These are phyloP conservation scores for Asarcornis scutulata DNA, from an alignment of 2,113 vertebrate species.

Conservation along the genomic window DNA sequence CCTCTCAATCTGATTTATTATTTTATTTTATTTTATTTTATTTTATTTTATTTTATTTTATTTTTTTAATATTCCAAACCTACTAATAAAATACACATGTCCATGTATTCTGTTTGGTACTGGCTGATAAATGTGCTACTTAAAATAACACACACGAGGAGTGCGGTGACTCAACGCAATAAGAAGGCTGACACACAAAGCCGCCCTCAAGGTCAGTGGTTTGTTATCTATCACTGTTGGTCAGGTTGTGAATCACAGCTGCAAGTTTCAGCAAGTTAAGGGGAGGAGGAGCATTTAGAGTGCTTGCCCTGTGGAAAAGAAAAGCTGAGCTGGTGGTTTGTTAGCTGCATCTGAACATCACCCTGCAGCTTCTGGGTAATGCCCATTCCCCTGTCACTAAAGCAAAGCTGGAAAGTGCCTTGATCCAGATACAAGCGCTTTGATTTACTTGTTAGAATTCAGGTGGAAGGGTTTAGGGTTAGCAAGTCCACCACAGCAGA, in stretches of 20 bases:
- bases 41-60: constrained; percentile 53
- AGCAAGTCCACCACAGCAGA: constrained; percentile 42
- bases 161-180: background rate
- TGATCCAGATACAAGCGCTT: constrained; percentile 25
- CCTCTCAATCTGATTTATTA: constrained; percentile 72
- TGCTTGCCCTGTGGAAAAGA: constrained; percentile 20
- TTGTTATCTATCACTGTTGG: constrained; percentile 65
- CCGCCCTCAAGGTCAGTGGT: constrained; percentile 37
- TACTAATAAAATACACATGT: constrained; percentile 42
- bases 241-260: constrained; percentile 73
- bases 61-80: background rate
- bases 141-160: background rate
- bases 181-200: constrained; percentile 54
- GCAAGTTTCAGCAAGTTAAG: constrained; percentile 56
- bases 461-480: constrained; percentile 60
- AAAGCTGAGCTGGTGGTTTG: constrained; percentile 36
- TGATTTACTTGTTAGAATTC: constrained; percentile 68
- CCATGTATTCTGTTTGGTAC: constrained; percentile 19
- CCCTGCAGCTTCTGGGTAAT: constrained; percentile 36
- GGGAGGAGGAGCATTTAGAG: constrained; percentile 9
- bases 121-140: constrained; percentile 46
- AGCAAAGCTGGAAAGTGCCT: constrained; percentile 34
- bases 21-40: constrained; percentile 40
- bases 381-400: background rate
- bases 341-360: background rate